Percentiles rank a stretch among this genome's conserved stretches.
phyloP scores from a whole-genome alignment of 2,113 vertebrate genomes.

The Hymenochirus boettgeri region DNA sequence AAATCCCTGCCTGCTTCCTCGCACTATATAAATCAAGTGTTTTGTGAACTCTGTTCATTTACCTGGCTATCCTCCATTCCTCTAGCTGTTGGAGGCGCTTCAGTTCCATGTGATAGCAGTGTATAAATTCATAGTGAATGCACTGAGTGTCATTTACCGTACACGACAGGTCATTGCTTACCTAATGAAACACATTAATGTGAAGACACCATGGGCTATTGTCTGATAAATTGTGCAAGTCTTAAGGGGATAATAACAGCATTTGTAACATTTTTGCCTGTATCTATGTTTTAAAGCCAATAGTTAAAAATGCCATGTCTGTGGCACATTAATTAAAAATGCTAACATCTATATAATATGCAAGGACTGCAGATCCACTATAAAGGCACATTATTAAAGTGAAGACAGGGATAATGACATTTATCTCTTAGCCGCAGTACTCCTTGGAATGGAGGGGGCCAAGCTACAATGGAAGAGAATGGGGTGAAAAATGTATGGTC shows the following conservation, averaged over 20 bases:
- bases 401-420: too few relatives aligned
- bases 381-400: too few relatives aligned
- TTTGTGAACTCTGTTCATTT: neutral
- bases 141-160: conserved; percentile 43
- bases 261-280: conserved; percentile 52
- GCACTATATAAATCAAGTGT: neutral
- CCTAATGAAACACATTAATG: conserved; percentile 71
- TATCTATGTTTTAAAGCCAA: conserved; percentile 9
- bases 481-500: too few relatives aligned
- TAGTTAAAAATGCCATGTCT: too few relatives aligned
- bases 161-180: conserved; percentile 61
- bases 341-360: too few relatives aligned
- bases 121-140: conserved; percentile 15
- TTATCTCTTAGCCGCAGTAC: too few relatives aligned
- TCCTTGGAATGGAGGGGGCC: too few relatives aligned
- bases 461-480: too few relatives aligned
- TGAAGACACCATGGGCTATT: conserved; percentile 67
- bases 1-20: too few relatives aligned
- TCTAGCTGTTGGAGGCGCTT: conserved; percentile 1
- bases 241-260: conserved; percentile 58
- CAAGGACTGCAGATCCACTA: too few relatives aligned
- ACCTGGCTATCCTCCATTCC: neutral
- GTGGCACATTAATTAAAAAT: too few relatives aligned
- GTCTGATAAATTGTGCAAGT: conserved; percentile 52
- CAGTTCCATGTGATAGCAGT: conserved; percentile 12